These are phyloP conservation scores for Tapirus terrestris DNA, from an alignment of 2,113 vertebrate species.

Conservation along the genomic window DNA sequence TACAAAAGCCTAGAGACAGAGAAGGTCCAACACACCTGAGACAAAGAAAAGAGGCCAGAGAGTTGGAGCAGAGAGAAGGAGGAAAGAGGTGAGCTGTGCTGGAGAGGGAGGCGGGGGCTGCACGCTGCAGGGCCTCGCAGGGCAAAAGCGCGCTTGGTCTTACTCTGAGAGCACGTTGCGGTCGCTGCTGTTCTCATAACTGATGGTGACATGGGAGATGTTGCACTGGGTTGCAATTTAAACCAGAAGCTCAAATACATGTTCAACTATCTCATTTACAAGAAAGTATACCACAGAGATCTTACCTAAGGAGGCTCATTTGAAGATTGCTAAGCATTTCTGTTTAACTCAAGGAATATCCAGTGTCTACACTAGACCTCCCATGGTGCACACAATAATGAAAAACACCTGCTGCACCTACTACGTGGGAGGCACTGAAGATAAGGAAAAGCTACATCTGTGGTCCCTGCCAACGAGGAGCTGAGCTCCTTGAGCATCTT, in stretches of 20 bases:
- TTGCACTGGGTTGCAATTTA: background rate
- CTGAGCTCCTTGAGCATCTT: background rate
- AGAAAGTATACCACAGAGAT: background rate
- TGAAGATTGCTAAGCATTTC: background rate
- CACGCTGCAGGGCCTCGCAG: accelerated
- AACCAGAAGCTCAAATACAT: background rate
- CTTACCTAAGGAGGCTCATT: background rate
- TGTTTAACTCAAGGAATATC: background rate
- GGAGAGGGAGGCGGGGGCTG: background rate
- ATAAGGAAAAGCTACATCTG: background rate
- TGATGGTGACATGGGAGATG: background rate
- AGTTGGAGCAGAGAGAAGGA: background rate
- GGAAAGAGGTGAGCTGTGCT: background rate
- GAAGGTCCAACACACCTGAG: background rate
- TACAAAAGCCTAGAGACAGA: background rate
- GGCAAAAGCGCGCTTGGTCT: background rate
- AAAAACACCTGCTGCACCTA: background rate
- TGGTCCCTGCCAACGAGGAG: background rate
- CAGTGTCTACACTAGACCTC: background rate
- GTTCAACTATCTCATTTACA: background rate
- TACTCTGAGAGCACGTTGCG: background rate
- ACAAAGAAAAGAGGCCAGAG: background rate
- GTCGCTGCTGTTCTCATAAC: background rate
- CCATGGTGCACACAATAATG: background rate
- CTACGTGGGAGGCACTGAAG: background rate